Evolutionary conservation across 92 coral and sea anemone genomes (phyloP).

Genomic region (Porites cylindrica): DNA sequence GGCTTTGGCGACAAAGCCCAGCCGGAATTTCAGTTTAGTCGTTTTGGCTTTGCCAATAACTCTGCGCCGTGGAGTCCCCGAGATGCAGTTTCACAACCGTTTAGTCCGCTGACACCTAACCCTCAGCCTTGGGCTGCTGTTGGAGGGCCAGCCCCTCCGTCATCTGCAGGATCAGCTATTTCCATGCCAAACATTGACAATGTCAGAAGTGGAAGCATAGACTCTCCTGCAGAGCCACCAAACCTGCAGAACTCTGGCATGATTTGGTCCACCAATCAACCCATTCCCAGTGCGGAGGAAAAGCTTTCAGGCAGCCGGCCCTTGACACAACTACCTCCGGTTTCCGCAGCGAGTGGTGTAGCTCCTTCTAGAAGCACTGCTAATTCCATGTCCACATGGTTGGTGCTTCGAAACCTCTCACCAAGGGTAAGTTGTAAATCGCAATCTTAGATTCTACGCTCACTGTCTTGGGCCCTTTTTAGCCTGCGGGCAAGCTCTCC

Average conservation of each 20-base stretch:
- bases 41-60: constrained; percentile 74
- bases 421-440: constrained; percentile 81
- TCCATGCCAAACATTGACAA: constrained; percentile 59
- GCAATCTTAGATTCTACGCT: not conserved
- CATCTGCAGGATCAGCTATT: constrained; percentile 51
- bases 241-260: constrained; percentile 81
- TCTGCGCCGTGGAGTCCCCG: constrained; percentile 82
- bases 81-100: constrained; percentile 65
- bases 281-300: constrained; percentile 92
- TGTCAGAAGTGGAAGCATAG: constrained; percentile 25
- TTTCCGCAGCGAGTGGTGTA: constrained; percentile 29
- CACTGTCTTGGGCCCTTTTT: not conserved
- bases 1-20: constrained; percentile 53
- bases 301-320: constrained; percentile 60
- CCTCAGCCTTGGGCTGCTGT: constrained; percentile 95
- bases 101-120: constrained; percentile 67
- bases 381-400: constrained; percentile 95
- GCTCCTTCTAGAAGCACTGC: constrained; percentile 49
- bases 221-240: constrained; percentile 54
- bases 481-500: too few species aligned
- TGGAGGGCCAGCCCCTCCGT: constrained; percentile 79
- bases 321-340: constrained; percentile 54
- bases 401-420: constrained; percentile 89
- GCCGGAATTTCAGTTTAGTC: constrained; percentile 75
- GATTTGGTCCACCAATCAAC: constrained; percentile 91